phyloP scores from a whole-genome alignment of 2,888 invertebrate genomes.

The Drosophila putrida region DNA sequence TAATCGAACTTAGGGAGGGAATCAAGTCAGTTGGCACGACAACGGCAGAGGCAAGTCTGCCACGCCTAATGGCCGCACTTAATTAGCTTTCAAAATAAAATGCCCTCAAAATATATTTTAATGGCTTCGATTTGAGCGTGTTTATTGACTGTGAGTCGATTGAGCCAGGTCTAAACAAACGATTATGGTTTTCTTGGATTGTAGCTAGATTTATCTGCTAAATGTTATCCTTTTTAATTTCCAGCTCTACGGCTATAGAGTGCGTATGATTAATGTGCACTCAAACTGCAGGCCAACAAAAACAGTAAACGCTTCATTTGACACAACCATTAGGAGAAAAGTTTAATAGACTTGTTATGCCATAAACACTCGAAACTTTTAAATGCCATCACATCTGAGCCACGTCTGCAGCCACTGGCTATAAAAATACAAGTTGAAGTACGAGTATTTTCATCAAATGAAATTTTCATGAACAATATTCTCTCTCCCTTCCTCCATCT shows the following conservation, averaged over 20 bases:
- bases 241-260: constrained; percentile 6
- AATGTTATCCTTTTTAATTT: constrained; percentile 14
- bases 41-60: constrained; percentile 8
- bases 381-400: constrained; percentile 47
- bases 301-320: constrained; percentile 55
- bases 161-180: constrained; percentile 40
- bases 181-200: constrained; percentile 48
- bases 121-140: constrained; percentile 54
- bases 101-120: constrained; percentile 61
- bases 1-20: constrained; percentile 48
- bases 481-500: background rate
- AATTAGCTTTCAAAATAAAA: constrained; percentile 74
- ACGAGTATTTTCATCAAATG: constrained; percentile 57
- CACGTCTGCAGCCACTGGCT: constrained; percentile 23
- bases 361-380: constrained; percentile 52
- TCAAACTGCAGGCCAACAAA: constrained; percentile 7
- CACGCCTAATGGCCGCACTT: constrained; percentile 58
- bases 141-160: constrained; percentile 35
- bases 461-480: constrained; percentile 56
- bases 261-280: constrained; percentile 61
- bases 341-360: constrained; percentile 61
- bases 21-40: constrained; percentile 16
- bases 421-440: constrained; percentile 29
- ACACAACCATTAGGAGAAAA: constrained; percentile 29
- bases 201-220: constrained; percentile 33